phyloP scores from a whole-genome alignment of 2,888 invertebrate genomes.

The Tanypteryx hageni region DNA sequence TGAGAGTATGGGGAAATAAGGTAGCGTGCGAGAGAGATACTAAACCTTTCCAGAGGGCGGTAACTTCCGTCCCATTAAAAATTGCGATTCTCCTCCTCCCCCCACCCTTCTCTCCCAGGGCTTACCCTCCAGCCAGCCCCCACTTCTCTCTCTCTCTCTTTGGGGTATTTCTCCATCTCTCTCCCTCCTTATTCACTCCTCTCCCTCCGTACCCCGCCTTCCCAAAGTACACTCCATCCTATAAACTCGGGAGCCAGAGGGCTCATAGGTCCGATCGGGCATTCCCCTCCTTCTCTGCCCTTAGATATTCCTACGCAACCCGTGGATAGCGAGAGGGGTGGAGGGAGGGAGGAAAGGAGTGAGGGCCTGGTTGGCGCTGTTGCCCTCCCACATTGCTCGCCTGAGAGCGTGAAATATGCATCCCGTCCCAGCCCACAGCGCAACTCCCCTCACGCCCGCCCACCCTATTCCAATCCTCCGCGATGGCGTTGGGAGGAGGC shows the following conservation, averaged over 20 bases:
- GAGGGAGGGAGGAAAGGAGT: not conserved
- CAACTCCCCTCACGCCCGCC: not conserved
- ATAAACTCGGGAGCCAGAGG: not conserved
- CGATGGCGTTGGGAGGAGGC: not conserved
- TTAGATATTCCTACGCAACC: not conserved
- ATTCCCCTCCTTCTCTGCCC: not conserved
- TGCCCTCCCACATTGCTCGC: not conserved
- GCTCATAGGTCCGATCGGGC: not conserved
- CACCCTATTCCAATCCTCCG: slow-evolving; percentile 22
- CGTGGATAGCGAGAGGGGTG: not conserved
- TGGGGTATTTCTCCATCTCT: not conserved
- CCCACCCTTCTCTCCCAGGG: not conserved
- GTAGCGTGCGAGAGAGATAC: not conserved
- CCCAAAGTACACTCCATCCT: not conserved
- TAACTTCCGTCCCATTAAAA: slow-evolving; percentile 53
- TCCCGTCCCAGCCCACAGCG: not conserved
- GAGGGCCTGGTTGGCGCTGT: not conserved
- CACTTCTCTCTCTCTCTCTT: not conserved
- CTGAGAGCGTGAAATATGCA: slow-evolving; percentile 44
- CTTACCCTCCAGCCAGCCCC: not conserved
- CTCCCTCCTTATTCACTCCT: not conserved
- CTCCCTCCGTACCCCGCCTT: not conserved
- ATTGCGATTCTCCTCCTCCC: slow-evolving; percentile 28
- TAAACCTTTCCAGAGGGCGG: slow-evolving; percentile 49
- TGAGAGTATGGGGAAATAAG: too few species aligned